These are phyloP conservation scores for Sialis fuliginosa DNA, from an alignment of 2,888 invertebrate genomes.

Conservation along the genomic window DNA sequence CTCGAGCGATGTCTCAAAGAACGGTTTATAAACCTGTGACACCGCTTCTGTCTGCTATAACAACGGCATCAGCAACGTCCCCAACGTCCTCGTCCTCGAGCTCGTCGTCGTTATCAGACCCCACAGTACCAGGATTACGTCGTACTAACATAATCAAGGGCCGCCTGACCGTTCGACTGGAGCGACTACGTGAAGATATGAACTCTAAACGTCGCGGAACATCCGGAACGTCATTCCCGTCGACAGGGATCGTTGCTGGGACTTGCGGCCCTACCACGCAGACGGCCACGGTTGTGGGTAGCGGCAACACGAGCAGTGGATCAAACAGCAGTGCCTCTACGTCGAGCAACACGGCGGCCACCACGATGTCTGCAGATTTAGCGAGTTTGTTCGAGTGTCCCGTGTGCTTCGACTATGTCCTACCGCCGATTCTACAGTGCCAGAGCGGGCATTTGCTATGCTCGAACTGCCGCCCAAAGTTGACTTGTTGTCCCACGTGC, in stretches of 20 bases:
- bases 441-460: slow-evolving; percentile 98
- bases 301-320: not conserved
- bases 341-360: slow-evolving; percentile 36
- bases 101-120: not conserved
- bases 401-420: slow-evolving; percentile 97
- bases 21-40: not conserved
- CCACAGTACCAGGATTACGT: not conserved
- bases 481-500: slow-evolving; percentile 95
- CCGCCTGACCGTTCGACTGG: not conserved
- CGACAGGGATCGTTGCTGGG: not conserved
- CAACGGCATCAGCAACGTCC: too few relatives aligned
- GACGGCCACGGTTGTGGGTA: not conserved
- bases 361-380: slow-evolving; percentile 66
- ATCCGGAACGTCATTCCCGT: not conserved
- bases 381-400: slow-evolving; percentile 89
- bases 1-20: slow-evolving; percentile 2
- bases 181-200: slow-evolving; percentile 2
- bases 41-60: not conserved
- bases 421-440: slow-evolving; percentile 97
- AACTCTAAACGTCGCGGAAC: slow-evolving; percentile 3
- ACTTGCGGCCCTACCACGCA: not conserved
- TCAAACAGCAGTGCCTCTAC: slow-evolving; percentile 14
- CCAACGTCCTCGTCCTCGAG: not conserved
- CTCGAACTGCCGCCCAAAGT: slow-evolving; percentile 90
- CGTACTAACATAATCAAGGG: not conserved